Evolutionary conservation across 2,113 vertebrate genomes (phyloP).

Genomic region (Galemys pyrenaicus): DNA sequence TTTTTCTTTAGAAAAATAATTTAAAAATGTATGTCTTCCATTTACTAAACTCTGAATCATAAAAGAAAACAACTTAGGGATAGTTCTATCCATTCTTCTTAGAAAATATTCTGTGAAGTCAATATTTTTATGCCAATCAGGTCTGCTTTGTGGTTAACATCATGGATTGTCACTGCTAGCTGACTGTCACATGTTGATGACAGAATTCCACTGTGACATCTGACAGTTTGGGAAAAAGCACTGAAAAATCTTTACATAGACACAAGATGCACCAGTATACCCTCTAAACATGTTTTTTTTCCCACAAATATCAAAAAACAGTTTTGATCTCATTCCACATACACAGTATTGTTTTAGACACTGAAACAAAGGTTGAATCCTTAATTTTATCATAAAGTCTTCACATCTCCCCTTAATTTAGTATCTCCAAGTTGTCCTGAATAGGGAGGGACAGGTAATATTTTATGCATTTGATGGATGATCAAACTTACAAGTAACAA

Average conservation of each 20-base stretch:
- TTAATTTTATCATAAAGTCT: neutral
- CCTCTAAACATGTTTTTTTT: neutral
- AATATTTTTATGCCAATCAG: conserved; percentile 22
- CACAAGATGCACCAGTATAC: neutral
- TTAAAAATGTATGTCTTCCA: neutral
- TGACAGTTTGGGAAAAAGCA: neutral
- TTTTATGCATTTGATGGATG: neutral
- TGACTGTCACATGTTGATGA: conserved; percentile 36
- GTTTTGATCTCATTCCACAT: neutral
- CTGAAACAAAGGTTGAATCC: neutral
- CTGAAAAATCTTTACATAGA: conserved; percentile 30
- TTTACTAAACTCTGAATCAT: neutral
- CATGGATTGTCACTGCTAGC: neutral
- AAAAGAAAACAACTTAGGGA: neutral
- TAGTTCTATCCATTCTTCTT: neutral
- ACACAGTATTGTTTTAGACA: neutral
- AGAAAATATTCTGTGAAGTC: neutral
- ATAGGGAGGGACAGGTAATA: neutral
- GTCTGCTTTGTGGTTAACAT: neutral
- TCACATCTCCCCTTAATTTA: neutral
- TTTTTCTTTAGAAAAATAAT: neutral
- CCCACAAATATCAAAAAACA: neutral
- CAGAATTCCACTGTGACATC: conserved; percentile 30
- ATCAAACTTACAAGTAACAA: neutral
- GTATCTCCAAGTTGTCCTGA: neutral